Percentiles rank a stretch among this genome's conserved stretches.
Evolutionary conservation across 2,113 vertebrate species (phyloP).

Genomic region (Canis aureus): DNA sequence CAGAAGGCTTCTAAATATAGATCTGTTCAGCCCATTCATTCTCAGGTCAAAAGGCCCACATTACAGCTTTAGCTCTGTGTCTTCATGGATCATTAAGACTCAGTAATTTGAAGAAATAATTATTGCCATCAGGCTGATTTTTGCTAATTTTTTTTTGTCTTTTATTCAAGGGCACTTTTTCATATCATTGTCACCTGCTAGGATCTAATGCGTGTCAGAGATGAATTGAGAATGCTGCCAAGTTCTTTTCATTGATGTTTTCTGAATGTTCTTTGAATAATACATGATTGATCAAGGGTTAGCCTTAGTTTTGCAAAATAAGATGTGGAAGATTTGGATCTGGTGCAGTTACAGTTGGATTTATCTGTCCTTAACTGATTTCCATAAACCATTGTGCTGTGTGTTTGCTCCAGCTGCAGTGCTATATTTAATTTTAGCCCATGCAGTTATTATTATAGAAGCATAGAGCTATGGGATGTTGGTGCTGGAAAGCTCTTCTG

Average conservation of each 20-base stretch:
- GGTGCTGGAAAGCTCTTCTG: not conserved
- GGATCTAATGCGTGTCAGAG: not conserved
- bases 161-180: slow-evolving; percentile 17
- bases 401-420: not conserved
- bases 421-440: slow-evolving; percentile 44
- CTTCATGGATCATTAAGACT: not conserved
- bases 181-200: not conserved
- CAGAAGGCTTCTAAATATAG: not conserved
- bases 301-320: slow-evolving; percentile 2
- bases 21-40: not conserved
- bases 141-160: not conserved
- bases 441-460: slow-evolving; percentile 11
- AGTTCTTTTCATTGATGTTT: slow-evolving; percentile 15
- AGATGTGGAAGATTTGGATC: not conserved
- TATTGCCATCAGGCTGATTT: not conserved
- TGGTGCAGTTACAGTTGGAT: not conserved
- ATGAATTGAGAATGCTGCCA: not conserved
- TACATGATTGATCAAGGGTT: not conserved
- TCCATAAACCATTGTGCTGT: not conserved
- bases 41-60: not conserved
- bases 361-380: not conserved
- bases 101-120: not conserved
- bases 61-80: not conserved
- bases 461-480: not conserved
- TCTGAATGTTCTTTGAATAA: not conserved